phyloP scores from a whole-genome alignment of 2,888 invertebrate species.

The Diloba caeruleocephala region DNA sequence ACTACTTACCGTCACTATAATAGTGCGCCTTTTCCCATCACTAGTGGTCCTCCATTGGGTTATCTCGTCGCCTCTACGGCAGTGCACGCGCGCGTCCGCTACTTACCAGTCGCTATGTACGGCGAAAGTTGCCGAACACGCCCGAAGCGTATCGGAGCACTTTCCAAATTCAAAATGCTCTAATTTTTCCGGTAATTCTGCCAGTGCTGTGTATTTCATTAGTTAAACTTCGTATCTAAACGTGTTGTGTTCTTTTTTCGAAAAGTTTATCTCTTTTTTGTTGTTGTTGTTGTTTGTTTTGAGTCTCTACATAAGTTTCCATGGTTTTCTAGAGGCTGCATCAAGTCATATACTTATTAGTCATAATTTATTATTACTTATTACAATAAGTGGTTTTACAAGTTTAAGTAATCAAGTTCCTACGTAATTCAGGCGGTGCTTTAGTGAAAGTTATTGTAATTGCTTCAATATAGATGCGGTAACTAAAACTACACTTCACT shows the following conservation, averaged over 20 bases:
- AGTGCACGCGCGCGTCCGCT: conserved; percentile 49
- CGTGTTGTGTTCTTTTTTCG: conserved; percentile 46
- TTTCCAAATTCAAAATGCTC: conserved; percentile 59
- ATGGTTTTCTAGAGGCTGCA: too few relatives aligned
- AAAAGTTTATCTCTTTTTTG: conserved; percentile 11
- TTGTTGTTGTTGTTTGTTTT: neutral
- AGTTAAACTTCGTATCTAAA: conserved; percentile 9
- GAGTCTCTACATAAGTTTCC: too few relatives aligned
- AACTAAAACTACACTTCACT: conserved; percentile 15
- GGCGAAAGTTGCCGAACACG: conserved; percentile 50
- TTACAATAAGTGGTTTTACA: conserved; percentile 2
- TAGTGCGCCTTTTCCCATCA: conserved; percentile 35
- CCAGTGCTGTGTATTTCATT: neutral
- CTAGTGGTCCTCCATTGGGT: conserved; percentile 54
- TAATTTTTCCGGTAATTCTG: conserved; percentile 41
- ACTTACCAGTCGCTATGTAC: conserved; percentile 33
- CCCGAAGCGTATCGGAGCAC: conserved; percentile 46
- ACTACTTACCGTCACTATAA: neutral
- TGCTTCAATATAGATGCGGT: conserved; percentile 29
- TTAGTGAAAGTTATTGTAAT: conserved; percentile 34
- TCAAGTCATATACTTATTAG: too few relatives aligned
- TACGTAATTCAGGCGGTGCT: conserved; percentile 4
- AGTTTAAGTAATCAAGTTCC: conserved; percentile 4
- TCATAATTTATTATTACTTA: conserved; percentile 1
- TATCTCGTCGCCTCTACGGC: conserved; percentile 52